Conservation (phyloP, 2,888 invertebrate species). For the Morpho achilles region DNA sequence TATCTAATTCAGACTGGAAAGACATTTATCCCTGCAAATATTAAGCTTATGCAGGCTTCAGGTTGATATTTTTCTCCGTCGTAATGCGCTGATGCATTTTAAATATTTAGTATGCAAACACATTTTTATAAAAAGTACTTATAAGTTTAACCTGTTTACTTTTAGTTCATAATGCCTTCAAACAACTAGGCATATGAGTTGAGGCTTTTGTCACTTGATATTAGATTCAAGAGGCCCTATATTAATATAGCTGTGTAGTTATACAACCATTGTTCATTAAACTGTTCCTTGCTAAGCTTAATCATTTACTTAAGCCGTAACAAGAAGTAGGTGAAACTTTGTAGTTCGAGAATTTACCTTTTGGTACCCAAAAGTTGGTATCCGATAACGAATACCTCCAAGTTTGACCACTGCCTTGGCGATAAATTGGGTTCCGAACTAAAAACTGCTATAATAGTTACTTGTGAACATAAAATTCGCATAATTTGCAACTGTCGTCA, state of each 20-base stretch:
- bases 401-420: conserved; percentile 20
- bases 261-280: background rate
- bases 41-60: no score
- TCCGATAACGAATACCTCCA: conserved; percentile 22
- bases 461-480: background rate
- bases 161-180: no score
- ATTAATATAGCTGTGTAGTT: background rate
- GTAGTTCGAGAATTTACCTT: conserved; percentile 19
- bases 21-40: no score
- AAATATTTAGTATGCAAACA: no score
- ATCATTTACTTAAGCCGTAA: conserved; percentile 5
- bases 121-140: no score
- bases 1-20: no score
- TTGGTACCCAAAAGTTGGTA: conserved; percentile 17
- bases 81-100: no score
- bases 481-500: background rate
- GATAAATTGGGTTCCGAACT: conserved; percentile 17
- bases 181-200: no score
- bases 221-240: background rate
- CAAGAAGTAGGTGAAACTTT: conserved; percentile 2
- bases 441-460: background rate
- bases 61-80: no score
- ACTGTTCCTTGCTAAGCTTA: conserved; percentile 7
- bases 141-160: no score
- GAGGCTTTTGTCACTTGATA: no score